Evolutionary conservation across 1,140 invertebrate species (phyloP).

Genomic region (Liolophura sinensis): DNA sequence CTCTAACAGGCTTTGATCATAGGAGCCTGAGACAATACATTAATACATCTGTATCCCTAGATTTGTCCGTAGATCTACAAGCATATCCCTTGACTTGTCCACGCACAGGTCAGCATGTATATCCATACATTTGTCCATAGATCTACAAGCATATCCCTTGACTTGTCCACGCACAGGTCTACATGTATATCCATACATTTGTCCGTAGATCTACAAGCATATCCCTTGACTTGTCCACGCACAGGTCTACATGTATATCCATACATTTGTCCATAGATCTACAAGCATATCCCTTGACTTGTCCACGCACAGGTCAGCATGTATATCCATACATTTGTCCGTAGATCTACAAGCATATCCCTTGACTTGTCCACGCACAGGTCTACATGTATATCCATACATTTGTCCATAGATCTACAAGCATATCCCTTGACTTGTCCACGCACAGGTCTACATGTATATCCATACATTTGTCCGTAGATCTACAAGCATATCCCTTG

Average conservation of each 20-base stretch:
- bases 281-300: too few relatives aligned
- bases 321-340: conserved; percentile 5
- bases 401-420: neutral
- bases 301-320: conserved; percentile 8
- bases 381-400: conserved; percentile 1
- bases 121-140: neutral
- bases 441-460: neutral
- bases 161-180: too few relatives aligned
- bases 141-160: conserved; percentile 4
- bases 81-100: neutral
- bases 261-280: too few relatives aligned
- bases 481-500: neutral
- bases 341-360: conserved; percentile 2
- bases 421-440: conserved; percentile 1
- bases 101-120: neutral
- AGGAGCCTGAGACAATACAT: too few relatives aligned
- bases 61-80: too few relatives aligned
- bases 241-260: too few relatives aligned
- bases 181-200: too few relatives aligned
- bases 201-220: too few relatives aligned
- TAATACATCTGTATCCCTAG: too few relatives aligned
- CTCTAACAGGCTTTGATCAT: too few relatives aligned
- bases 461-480: neutral
- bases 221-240: too few relatives aligned
- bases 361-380: neutral